Evolutionary conservation across 2,113 vertebrate species (phyloP), one percentile per base, ranked within the genome.

Genomic region (Brachyhypopomus occidentalis): DNA sequence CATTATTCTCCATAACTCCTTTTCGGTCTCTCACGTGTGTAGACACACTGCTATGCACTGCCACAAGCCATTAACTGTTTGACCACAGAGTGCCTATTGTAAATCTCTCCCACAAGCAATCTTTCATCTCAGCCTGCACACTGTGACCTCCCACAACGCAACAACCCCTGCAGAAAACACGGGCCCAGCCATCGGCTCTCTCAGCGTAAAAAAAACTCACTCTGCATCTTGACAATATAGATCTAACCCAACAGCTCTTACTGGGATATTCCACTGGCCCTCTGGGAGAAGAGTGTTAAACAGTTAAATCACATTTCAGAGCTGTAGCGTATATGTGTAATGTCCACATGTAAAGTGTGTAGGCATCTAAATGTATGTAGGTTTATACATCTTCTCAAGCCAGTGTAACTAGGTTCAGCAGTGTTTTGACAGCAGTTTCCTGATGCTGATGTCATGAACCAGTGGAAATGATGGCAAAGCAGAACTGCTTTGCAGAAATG

Each of bases 21-120:
- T 77, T 81, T 73, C 62, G 17, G 38, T 74, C 74, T 59, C 75
- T 69, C 73, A 52, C 75, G 58, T 59, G 60, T 52, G 75, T 34
- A 71, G 77, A 72, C 23, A 48, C 79, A 59, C 77, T 62, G 45
- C 67, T 82, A 67, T 55, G 63, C 56, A 73, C 78, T 79, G 77
- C 82, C 66, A 72, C 48, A 76, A 84, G 77, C 78, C 81, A 86
- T 86, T 86, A 83, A 76, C 71, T 86, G 78, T 86, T 86, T 86
- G 81, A 83, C 81, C 81, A 81, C 69, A 83, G 52, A 83, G 81
- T 75, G 62, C 52, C 81, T 36, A 76, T 64, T 83, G 78, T 86
- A 83, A 83, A 83, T 81, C 81, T 81, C 71, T 83, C 84, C 84
- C 81, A 75, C 45, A 76, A 86, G 79, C 69, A 69, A 79, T 80